These are phyloP conservation scores for Calvadosia cruxmelitensis DNA, from an alignment of 30 jellyfish, hydroid and myxozoan genomes.

Conservation along the genomic window DNA sequence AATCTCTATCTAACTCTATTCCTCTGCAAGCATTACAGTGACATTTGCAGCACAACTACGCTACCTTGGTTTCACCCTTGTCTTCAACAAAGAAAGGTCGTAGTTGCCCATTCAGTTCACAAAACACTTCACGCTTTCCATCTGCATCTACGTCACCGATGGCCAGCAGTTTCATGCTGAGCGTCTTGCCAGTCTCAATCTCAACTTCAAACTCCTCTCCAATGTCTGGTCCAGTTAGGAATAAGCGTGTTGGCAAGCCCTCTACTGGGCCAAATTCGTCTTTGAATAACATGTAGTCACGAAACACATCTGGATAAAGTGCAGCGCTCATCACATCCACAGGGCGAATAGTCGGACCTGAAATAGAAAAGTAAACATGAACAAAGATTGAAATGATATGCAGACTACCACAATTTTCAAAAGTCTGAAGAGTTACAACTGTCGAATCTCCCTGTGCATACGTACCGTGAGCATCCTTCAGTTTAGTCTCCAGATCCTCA, in stretches of 20 bases:
- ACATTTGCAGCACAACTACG: too few relatives aligned
- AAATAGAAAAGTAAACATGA: not conserved
- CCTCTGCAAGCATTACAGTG: too few relatives aligned
- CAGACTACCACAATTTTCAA: not conserved
- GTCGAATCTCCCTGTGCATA: too few relatives aligned
- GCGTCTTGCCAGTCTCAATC: slow-evolving; percentile 72
- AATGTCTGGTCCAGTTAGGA: slow-evolving; percentile 86
- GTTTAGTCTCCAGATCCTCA: slow-evolving; percentile 65
- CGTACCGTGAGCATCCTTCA: slow-evolving; percentile 59
- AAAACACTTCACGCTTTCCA: slow-evolving; percentile 90
- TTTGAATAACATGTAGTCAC: slow-evolving; percentile 65
- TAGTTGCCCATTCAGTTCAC: slow-evolving; percentile 94
- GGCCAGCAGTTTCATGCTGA: slow-evolving; percentile 80
- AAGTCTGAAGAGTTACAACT: not conserved
- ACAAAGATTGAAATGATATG: not conserved
- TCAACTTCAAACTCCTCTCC: slow-evolving; percentile 94
- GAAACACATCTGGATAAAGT: slow-evolving; percentile 83
- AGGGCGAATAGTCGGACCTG: slow-evolving; percentile 14
- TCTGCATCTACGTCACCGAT: slow-evolving; percentile 89
- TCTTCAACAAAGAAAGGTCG: slow-evolving; percentile 86
- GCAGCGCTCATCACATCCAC: slow-evolving; percentile 94
- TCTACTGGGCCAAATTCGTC: slow-evolving; percentile 93
- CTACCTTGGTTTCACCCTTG: slow-evolving; percentile 75
- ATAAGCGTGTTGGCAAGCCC: slow-evolving; percentile 89
- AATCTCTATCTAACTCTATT: too few relatives aligned